Conservation (phyloP, 2,113 vertebrate genomes). For the Rhinolophus sinicus region DNA sequence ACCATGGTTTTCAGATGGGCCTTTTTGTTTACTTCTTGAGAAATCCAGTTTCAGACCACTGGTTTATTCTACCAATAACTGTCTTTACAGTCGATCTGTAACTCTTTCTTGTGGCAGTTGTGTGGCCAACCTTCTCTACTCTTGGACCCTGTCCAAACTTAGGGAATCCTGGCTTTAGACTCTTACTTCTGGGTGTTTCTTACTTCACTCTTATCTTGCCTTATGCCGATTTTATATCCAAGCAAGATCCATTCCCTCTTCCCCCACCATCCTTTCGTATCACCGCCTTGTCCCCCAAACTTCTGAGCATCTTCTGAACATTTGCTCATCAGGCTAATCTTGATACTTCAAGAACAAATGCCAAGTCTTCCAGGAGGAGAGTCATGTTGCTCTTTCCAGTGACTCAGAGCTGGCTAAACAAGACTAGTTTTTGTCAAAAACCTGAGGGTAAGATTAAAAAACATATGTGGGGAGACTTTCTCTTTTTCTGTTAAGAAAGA, state of each 20-base stretch:
- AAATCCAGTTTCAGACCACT: background rate
- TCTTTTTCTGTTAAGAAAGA: background rate
- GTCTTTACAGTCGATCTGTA: background rate
- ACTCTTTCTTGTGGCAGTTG: background rate
- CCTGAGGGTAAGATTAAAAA: background rate
- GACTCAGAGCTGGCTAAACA: background rate
- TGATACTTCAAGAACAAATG: background rate
- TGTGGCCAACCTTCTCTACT: background rate
- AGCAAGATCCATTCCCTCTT: background rate
- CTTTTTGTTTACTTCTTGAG: background rate
- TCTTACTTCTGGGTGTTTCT: background rate
- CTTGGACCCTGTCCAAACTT: background rate
- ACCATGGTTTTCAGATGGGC: background rate
- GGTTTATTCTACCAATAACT: background rate
- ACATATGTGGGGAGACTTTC: background rate
- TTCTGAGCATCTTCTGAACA: background rate
- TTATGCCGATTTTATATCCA: background rate
- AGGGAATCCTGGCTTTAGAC: background rate
- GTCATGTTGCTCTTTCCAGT: background rate
- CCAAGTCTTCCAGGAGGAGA: background rate
- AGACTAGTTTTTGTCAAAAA: conserved; percentile 10
- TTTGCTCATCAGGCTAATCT: background rate
- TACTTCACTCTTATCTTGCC: background rate
- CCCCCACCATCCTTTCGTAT: background rate
- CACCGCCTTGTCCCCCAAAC: background rate